Conservation (phyloP, 2,888 invertebrate genomes). For the Pegoplata infirma region DNA sequence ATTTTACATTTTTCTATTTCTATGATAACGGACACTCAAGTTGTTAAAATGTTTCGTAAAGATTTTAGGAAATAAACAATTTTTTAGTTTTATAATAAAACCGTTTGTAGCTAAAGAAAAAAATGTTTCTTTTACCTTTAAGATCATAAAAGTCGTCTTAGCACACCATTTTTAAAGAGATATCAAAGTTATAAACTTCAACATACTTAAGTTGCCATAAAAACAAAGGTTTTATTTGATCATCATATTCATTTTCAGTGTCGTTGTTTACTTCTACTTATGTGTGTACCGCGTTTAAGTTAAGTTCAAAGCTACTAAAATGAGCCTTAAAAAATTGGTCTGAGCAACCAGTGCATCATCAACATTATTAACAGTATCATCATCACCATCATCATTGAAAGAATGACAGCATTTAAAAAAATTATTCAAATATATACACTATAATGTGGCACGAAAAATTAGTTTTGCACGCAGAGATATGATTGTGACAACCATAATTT, state of each 20-base stretch:
- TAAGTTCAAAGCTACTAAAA: slow-evolving; percentile 30
- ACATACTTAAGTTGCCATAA: slow-evolving; percentile 70
- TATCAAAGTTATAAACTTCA: slow-evolving; percentile 60
- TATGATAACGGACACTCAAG: slow-evolving; percentile 43
- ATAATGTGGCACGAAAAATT: too few relatives aligned
- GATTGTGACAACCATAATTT: too few relatives aligned
- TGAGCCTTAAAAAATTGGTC: slow-evolving; percentile 21
- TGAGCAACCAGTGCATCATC: slow-evolving; percentile 38
- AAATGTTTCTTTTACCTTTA: slow-evolving; percentile 39
- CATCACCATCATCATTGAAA: slow-evolving; percentile 20
- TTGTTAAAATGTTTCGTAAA: not conserved
- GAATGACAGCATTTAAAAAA: slow-evolving; percentile 14
- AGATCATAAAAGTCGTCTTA: slow-evolving; percentile 51
- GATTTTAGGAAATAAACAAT: not conserved
- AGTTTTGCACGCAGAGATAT: too few relatives aligned
- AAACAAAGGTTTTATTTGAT: slow-evolving; percentile 73
- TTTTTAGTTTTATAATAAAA: not conserved
- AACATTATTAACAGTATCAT: slow-evolving; percentile 7
- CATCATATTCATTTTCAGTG: slow-evolving; percentile 60
- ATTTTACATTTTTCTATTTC: not conserved
- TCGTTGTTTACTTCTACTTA: slow-evolving; percentile 17
- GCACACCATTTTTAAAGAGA: slow-evolving; percentile 48
- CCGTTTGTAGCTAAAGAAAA: slow-evolving; percentile 35
- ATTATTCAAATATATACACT: slow-evolving; percentile 34
- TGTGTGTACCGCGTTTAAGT: slow-evolving; percentile 10